phyloP scores from a whole-genome alignment of 2,888 invertebrate genomes.

The Ferrisia virgata region DNA sequence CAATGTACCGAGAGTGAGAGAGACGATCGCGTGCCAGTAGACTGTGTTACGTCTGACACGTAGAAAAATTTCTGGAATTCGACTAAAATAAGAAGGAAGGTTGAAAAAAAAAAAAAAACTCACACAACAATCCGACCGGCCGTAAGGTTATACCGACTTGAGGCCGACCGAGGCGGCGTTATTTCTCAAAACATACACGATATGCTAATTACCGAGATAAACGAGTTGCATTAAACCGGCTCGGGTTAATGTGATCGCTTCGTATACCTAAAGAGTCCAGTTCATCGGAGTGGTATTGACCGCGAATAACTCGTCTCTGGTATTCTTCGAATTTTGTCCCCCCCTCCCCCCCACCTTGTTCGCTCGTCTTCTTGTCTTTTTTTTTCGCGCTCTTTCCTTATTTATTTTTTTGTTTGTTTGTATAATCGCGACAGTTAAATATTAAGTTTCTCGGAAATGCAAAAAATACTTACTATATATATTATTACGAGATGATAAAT shows the following conservation, averaged over 20 bases:
- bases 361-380: not conserved
- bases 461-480: not conserved
- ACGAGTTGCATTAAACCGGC: conserved; percentile 30
- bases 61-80: conserved; percentile 4
- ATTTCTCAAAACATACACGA: conserved; percentile 22
- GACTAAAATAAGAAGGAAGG: not conserved
- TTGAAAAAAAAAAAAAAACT: not conserved
- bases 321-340: conserved; percentile 13
- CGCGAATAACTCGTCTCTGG: conserved; percentile 24
- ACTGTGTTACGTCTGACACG: not conserved
- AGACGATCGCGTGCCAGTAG: conserved; percentile 11
- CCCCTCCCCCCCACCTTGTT: too few relatives aligned
- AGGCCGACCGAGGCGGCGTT: not conserved
- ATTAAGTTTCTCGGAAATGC: not conserved
- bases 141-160: not conserved
- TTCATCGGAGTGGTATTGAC: conserved; percentile 11
- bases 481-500: not conserved
- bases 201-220: conserved; percentile 28
- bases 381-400: not conserved
- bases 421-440: not conserved
- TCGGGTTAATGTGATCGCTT: conserved; percentile 19
- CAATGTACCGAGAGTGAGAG: not conserved
- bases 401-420: too few relatives aligned
- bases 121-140: not conserved
- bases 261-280: not conserved